Conservation (phyloP, 2,797 vertebrate genomes). For the Rhyacichthys aspro region DNA sequence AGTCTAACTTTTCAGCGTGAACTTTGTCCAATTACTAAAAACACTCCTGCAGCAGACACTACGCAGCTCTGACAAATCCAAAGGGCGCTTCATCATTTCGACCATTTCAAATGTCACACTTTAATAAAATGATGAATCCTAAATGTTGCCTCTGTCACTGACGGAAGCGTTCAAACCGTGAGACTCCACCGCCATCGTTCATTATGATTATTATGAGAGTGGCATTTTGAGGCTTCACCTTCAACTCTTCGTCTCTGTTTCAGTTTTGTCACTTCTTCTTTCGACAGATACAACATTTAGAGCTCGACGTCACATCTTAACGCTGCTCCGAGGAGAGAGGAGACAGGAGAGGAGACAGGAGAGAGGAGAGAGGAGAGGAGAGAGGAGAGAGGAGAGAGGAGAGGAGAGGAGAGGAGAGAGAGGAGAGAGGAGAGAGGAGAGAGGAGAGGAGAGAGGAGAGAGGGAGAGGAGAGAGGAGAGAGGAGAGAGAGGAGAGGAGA, state of each 20-base stretch:
- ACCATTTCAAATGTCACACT: constrained; percentile 3
- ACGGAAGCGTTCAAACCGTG: not conserved
- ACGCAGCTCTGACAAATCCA: not conserved
- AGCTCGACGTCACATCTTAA: too few species aligned
- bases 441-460: too few species aligned
- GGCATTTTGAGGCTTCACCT: constrained; percentile 7
- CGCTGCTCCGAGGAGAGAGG: too few species aligned
- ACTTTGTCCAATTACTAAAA: not conserved
- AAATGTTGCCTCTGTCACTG: constrained; percentile 1
- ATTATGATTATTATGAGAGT: constrained; percentile 18
- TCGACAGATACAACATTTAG: constrained; percentile 13
- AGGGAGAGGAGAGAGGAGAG: too few species aligned
- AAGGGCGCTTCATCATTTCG: not conserved
- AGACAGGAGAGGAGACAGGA: too few species aligned
- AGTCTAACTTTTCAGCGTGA: not conserved
- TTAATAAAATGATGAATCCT: not conserved
- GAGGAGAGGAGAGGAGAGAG: too few species aligned
- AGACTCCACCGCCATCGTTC: not conserved
- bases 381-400: too few species aligned
- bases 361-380: too few species aligned
- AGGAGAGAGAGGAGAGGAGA: too few species aligned
- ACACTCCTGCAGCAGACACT: not conserved
- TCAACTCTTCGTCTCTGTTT: constrained; percentile 22
- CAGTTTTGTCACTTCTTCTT: constrained; percentile 16
- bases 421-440: too few species aligned